Base-by-base conservation (phyloP, 2,888 invertebrate species). In the Cataglyphis altisquamis region DNA sequence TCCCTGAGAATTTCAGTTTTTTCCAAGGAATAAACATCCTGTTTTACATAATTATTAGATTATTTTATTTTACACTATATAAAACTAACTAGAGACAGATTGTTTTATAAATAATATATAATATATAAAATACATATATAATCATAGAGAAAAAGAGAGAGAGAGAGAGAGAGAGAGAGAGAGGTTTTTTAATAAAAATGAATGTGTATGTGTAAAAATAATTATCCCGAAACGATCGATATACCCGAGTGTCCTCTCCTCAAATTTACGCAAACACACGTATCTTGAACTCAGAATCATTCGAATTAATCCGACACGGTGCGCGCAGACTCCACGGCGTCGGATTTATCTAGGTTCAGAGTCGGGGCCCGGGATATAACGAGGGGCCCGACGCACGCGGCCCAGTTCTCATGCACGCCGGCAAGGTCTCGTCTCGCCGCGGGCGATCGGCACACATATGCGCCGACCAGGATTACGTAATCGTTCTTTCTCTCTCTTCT, bases 321-420 rank as follows among this genome's bases (percentile, higher is more conserved):
- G 1, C 48, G 48, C 67, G 84, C 84, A 87, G 87, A 87, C 87
- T 75, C 39, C 32, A 32, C 52, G 87, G 82, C 78, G 77, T 70
- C 67, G 55, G 74, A 36, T 32, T 72, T 64, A 29, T 85, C 89
- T 86, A 89, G 85, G 84, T 72, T 73, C 84, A 91, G 91, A 87
- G 84, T 84, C 86, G 85, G 89, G 87, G 67, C 80, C 73, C 67
- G 72, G 74, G 63, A 55, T 75, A 57, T 63, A 78, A 52, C 67
- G 63, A 52, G 84, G 70, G 87, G n/a, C 87, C 89, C 89, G 89
- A 84, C 86, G 86, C 89, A 88, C 92, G 90, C 94, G 94, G 94
- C 94, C 94, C 94, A 94, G 94, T 94, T 94, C 94, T 94, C 94
- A 94, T 94, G 92, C 92, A 91, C 91, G 92, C 86, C 90, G 88